Evolutionary conservation across 2,797 vertebrate species (phyloP), one percentile per base, ranked within the genome.

Genomic region (Lophotriccus pileatus): DNA sequence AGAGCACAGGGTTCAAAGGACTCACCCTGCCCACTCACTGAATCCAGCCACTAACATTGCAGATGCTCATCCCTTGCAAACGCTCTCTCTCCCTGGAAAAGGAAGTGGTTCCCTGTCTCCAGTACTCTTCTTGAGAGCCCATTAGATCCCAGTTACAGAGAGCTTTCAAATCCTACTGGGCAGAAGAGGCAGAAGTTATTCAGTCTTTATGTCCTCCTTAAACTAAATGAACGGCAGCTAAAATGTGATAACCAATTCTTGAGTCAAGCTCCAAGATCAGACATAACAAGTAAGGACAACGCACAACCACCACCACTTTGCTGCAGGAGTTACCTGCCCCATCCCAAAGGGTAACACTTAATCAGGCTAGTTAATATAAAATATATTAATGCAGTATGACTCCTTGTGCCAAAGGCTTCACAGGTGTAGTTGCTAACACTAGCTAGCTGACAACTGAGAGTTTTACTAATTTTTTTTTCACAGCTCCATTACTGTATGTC

Each of bases 351-450:
- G n/a, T n/a, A 88, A 75, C 39, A 81, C 62, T 77, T 94, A 67
- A 92, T 78, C 84, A 80, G 74, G 30, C 53, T 60, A 55, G 55
- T 76, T 82, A 52, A 74, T 55, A 66, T 21, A 64, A 88, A 76
- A 82, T 39, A 30, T 14, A 84, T 78, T 95, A 62, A 96, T 77
- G 52, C 39, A 90, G 59, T 15, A 52, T 87, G 92, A 96, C 89
- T 96, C 84, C 44, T 62, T 52, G 41, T 74, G 80, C 74, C 88
- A 94, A 93, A 93, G 92, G 68, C 82, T 89, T 78, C 82, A 87
- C 23, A 76, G 52, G 92, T 93, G 83, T 68, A 94, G 78, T 80
- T 87, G 47, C 80, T 81, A 85, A 81, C 50, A 39, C 37, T 62
- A 90, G 70, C 44, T 70, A 79, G 47, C 52, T 92, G 70, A 80